Percentiles rank a stretch among this genome's conserved stretches.
phyloP scores from a whole-genome alignment of 2,888 invertebrate genomes.

The Dinocampus coccinellae region DNA sequence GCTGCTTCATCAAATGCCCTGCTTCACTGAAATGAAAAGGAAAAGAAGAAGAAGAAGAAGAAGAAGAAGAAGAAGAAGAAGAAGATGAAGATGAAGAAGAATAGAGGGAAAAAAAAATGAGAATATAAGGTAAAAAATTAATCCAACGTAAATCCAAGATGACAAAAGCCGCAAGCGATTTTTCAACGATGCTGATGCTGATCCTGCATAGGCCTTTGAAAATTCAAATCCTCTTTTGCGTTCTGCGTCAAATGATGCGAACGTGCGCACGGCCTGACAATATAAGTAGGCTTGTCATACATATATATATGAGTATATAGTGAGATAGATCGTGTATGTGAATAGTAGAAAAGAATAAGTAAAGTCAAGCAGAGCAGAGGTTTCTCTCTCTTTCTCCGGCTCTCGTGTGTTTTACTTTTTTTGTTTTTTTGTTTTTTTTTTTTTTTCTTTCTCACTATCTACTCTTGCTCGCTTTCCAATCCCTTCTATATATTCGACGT shows the following conservation, averaged over 20 bases:
- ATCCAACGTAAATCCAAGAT: slow-evolving; percentile 5
- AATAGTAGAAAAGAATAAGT: not conserved
- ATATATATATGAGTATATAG: not conserved
- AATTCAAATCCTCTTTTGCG: slow-evolving; percentile 9
- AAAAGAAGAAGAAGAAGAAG: not conserved
- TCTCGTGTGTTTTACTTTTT: too few relatives aligned
- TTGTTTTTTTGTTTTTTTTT: not conserved
- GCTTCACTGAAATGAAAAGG: too few relatives aligned
- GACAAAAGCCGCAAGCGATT: slow-evolving; percentile 3
- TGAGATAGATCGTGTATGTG: not conserved
- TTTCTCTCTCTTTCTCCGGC: not conserved
- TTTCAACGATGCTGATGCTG: not conserved
- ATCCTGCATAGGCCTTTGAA: slow-evolving; percentile 11
- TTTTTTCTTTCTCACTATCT: not conserved
- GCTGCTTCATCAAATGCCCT: not conserved
- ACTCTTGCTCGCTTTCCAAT: not conserved
- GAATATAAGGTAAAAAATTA: too few relatives aligned
- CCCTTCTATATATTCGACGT: not conserved
- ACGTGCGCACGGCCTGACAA: not conserved
- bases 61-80: not conserved
- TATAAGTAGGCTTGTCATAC: not conserved
- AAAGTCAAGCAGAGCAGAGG: not conserved
- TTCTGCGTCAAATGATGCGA: not conserved
- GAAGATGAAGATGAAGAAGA: too few relatives aligned
- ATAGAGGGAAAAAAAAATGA: too few relatives aligned